Base-by-base conservation (phyloP, 2,113 vertebrate genomes). In the Anas platyrhynchos region DNA sequence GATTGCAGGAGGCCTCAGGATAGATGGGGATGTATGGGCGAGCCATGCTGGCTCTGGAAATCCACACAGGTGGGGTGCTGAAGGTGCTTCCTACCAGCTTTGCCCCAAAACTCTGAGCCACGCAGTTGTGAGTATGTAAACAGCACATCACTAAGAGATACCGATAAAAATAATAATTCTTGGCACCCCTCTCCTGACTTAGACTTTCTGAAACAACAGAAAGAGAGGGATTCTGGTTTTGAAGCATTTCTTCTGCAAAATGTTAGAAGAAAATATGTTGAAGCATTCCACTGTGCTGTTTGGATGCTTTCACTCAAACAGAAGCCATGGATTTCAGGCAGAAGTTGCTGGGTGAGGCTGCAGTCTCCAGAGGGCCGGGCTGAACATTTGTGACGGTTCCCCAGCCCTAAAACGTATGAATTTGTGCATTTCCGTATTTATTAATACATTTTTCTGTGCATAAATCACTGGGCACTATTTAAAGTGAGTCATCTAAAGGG, bases 401-500 rank as follows among this genome's bases (percentile, higher is more conserved):
- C 41, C 65, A 67, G 55, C 88, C 88, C 73, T 31, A 69, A 61
- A 77, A 76, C 2, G 1, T 7, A 72, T 0, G 0, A 13, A 34
- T 72, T 74, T 67, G 41, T 91, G 77, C 77, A 48, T 89, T 95
- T 95, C 86, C 6, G 0, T 92, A 59, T 32, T 56, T 73, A 58
- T 71, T 54, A 76, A 79, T 71, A n/a, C 86, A 87, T 94, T 92
- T 92, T 81, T 79, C 31, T 89, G 26, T 89, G 86, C 0, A 4
- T 86, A 91, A 89, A 85, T 96, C 91, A 95, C 78, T 71, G 44
- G 83, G 46, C 50, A 8, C 43, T 91, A 21, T 50, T 91, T 76
- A 31, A 74, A 89, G 67, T 96, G 92, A 96, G 71, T 96, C 86
- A 92, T 93, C 81, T 87, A 74, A 48, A 84, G 46, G 91, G 83